Evolutionary conservation across 2,113 vertebrate species (phyloP).

Genomic region (Dipodomys stephensi): DNA sequence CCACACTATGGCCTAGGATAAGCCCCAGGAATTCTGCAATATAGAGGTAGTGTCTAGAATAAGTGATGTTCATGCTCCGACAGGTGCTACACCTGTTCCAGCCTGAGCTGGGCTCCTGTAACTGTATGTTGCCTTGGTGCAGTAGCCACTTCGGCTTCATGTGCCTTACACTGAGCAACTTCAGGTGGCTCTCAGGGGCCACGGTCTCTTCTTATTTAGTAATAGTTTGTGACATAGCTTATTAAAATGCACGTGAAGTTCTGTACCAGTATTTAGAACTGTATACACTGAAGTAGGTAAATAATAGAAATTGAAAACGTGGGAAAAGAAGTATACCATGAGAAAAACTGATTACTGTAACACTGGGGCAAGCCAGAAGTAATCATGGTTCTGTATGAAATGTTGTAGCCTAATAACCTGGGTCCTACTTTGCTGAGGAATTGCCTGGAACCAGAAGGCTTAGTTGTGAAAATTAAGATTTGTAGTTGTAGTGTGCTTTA

Average conservation of each 20-base stretch:
- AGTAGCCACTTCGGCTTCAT: background rate
- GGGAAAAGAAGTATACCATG: background rate
- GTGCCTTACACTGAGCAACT: background rate
- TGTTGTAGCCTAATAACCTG: background rate
- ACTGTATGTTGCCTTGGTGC: background rate
- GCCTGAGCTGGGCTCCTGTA: background rate
- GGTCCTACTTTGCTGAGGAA: constrained; percentile 38
- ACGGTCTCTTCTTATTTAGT: constrained; percentile 1
- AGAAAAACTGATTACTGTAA: background rate
- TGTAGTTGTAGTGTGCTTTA: background rate
- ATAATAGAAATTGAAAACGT: background rate
- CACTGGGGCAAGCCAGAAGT: constrained; percentile 16
- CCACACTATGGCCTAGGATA: background rate
- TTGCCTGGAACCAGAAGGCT: constrained; percentile 23
- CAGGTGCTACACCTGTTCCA: background rate
- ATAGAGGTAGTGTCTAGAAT: background rate
- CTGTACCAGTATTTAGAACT: background rate
- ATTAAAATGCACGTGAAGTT: background rate
- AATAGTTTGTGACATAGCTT: constrained; percentile 35
- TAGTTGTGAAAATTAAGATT: constrained; percentile 55
- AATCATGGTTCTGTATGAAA: constrained; percentile 36
- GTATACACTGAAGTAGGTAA: background rate
- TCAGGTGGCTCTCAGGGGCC: background rate
- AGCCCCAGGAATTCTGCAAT: background rate
- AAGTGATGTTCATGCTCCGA: background rate